Conservation (phyloP, 2,797 vertebrate genomes). For the Anniella stebbinsi region DNA sequence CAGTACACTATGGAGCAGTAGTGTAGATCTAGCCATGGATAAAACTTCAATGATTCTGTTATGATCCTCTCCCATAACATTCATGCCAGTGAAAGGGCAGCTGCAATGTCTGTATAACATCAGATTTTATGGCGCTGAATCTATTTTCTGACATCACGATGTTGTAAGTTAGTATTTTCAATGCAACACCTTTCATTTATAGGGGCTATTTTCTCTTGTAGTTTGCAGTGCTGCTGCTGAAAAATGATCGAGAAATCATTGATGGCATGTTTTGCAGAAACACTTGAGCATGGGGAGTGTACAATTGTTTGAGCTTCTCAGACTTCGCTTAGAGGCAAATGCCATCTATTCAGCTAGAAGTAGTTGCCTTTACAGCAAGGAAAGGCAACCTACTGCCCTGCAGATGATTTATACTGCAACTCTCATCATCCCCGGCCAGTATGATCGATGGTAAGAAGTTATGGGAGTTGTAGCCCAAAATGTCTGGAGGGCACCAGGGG, state of each 20-base stretch:
- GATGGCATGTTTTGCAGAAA: constrained; percentile 9
- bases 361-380: neutral
- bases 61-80: neutral
- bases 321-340: neutral
- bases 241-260: constrained; percentile 15
- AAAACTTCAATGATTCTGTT: neutral
- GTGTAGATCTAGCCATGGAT: neutral
- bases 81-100: neutral
- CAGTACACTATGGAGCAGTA: too few relatives aligned
- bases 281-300: neutral
- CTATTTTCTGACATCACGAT: neutral
- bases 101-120: neutral
- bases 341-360: neutral
- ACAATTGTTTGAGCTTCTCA: neutral
- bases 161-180: neutral
- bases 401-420: too few relatives aligned
- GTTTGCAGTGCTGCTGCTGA: neutral
- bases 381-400: too few relatives aligned
- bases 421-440: too few relatives aligned
- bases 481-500: too few relatives aligned
- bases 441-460: too few relatives aligned
- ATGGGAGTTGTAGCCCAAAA: too few relatives aligned
- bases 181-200: neutral
- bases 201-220: neutral
- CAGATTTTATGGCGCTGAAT: neutral